These are phyloP conservation scores for Scaptomyza flava DNA, from an alignment of 2,888 invertebrate species.

Conservation along the genomic window DNA sequence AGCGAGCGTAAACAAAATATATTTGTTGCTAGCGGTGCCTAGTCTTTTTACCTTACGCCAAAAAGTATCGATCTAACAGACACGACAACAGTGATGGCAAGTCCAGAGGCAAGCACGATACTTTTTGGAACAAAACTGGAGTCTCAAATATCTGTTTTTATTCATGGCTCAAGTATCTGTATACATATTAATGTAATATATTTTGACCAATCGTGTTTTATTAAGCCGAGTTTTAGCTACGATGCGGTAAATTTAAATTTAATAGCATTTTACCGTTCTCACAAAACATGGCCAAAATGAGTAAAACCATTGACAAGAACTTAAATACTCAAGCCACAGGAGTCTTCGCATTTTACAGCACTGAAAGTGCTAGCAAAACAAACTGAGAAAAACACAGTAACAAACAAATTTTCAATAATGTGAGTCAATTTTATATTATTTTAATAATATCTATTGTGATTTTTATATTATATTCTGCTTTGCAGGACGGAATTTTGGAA, in stretches of 20 bases:
- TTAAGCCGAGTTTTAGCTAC: neutral
- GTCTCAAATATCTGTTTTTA: neutral
- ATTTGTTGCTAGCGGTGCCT: conserved; percentile 13
- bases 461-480: neutral
- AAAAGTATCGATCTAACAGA: conserved; percentile 13
- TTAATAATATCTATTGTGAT: neutral
- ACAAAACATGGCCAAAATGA: conserved; percentile 1
- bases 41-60: neutral
- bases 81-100: neutral
- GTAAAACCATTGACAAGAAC: neutral
- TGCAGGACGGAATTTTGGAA: conserved; percentile 98
- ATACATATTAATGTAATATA: too few species aligned
- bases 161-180: too few species aligned
- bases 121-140: neutral
- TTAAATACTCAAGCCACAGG: neutral
- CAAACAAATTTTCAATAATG: conserved; percentile 31
- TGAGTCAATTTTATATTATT: conserved; percentile 36
- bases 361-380: conserved; percentile 4
- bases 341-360: conserved; percentile 13
- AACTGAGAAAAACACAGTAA: conserved; percentile 6
- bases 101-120: neutral
- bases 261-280: neutral
- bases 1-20: conserved; percentile 28
- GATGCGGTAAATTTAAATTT: neutral
- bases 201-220: neutral